phyloP scores from a whole-genome alignment of 2,797 vertebrate species.

The Myotis findleyi region DNA sequence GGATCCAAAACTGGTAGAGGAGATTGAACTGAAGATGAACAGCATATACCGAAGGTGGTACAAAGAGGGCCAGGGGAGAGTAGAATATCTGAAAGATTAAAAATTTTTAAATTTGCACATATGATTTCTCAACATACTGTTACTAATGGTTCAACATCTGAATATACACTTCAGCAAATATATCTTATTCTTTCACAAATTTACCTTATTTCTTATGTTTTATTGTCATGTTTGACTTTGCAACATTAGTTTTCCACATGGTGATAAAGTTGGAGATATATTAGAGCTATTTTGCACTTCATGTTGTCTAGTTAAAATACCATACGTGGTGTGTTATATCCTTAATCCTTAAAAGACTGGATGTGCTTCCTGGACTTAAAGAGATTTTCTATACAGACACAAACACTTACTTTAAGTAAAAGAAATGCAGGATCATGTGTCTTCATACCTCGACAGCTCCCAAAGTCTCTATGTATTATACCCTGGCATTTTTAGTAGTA shows the following conservation, averaged over 20 bases:
- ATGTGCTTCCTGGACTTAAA: slow-evolving; percentile 4
- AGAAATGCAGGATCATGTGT: neutral
- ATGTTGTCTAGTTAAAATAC: slow-evolving; percentile 57
- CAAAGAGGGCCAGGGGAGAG: slow-evolving; percentile 93
- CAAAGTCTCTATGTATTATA: neutral
- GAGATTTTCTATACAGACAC: neutral
- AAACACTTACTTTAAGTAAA: neutral
- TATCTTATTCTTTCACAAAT: neutral
- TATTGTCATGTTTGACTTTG: slow-evolving; percentile 31
- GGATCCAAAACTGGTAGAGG: slow-evolving; percentile 98
- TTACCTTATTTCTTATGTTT: slow-evolving; percentile 30
- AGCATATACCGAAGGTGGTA: slow-evolving; percentile 93
- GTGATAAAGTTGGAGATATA: slow-evolving; percentile 39
- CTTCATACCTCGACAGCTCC: neutral
- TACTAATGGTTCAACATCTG: neutral
- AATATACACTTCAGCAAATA: neutral
- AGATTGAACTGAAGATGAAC: slow-evolving; percentile 97
- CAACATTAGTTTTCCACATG: slow-evolving; percentile 50
- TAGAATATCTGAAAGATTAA: slow-evolving; percentile 92
- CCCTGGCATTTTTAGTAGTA: neutral
- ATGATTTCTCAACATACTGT: neutral
- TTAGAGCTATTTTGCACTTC: slow-evolving; percentile 44
- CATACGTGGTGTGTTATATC: neutral
- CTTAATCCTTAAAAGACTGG: slow-evolving; percentile 55
- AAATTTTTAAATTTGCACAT: neutral